phyloP scores from a whole-genome alignment of 2,888 invertebrate genomes.

The Nomada goodeniana region DNA sequence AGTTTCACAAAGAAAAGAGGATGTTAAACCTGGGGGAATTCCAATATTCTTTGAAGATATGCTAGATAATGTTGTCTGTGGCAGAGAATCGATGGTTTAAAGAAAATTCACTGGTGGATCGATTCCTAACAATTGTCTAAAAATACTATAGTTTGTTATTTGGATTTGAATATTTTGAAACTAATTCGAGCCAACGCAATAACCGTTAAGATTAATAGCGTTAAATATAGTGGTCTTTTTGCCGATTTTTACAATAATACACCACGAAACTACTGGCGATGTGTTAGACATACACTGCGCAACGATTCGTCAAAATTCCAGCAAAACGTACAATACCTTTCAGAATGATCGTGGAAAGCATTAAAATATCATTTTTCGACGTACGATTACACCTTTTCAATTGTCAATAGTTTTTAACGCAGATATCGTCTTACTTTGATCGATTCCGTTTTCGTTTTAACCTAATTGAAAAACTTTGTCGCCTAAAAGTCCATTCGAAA shows the following conservation, averaged over 20 bases:
- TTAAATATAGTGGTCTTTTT: background rate
- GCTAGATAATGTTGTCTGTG: background rate
- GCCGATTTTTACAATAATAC: background rate
- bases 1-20: background rate
- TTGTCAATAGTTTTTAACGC: background rate
- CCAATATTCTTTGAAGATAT: background rate
- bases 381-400: background rate
- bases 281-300: background rate
- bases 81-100: background rate
- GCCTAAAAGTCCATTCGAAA: background rate
- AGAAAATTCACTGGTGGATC: background rate
- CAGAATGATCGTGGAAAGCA: slow-evolving; percentile 16
- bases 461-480: no score
- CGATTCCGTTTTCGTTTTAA: no score
- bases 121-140: background rate
- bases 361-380: background rate
- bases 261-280: slow-evolving; percentile 9
- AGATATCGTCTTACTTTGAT: no score
- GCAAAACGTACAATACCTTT: slow-evolving; percentile 23
- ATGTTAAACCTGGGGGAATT: background rate
- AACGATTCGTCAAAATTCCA: slow-evolving; percentile 1
- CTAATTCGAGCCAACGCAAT: no score
- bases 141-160: background rate
- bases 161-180: no score
- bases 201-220: background rate